Conservation (phyloP, 2,888 invertebrate genomes). For the Ectemnius continuus region DNA sequence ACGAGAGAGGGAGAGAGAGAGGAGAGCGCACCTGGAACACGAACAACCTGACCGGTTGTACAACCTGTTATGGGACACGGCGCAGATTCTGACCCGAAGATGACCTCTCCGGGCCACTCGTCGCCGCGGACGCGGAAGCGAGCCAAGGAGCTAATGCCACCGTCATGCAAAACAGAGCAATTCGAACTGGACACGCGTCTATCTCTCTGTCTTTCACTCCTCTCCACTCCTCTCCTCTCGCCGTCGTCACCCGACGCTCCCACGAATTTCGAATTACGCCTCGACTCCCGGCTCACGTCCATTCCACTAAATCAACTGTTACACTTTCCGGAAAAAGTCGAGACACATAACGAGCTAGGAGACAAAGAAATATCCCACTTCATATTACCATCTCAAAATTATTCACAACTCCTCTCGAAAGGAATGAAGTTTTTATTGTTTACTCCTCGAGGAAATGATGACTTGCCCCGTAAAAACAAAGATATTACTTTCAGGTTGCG, state of each 20-base stretch:
- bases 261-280: neutral
- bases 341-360: too few species aligned
- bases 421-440: too few species aligned
- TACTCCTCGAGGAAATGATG: too few species aligned
- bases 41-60: slow-evolving; percentile 62
- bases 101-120: slow-evolving; percentile 57
- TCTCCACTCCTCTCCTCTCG: neutral
- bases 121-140: slow-evolving; percentile 58
- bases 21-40: slow-evolving; percentile 57
- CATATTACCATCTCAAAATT: too few species aligned
- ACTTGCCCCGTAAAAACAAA: too few species aligned
- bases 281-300: neutral
- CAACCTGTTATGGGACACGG: slow-evolving; percentile 71
- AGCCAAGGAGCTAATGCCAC: slow-evolving; percentile 52
- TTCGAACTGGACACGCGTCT: slow-evolving; percentile 51
- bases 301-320: too few species aligned
- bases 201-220: neutral
- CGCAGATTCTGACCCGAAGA: slow-evolving; percentile 72
- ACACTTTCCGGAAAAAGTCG: too few species aligned
- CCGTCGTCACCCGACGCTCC: neutral
- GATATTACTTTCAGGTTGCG: too few species aligned
- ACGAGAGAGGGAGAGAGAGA: too few species aligned
- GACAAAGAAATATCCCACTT: too few species aligned
- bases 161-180: slow-evolving; percentile 60
- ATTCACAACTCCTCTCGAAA: too few species aligned